Evolutionary conservation across 2,888 invertebrate genomes (phyloP).

Genomic region (Strigamia transsilvanica): DNA sequence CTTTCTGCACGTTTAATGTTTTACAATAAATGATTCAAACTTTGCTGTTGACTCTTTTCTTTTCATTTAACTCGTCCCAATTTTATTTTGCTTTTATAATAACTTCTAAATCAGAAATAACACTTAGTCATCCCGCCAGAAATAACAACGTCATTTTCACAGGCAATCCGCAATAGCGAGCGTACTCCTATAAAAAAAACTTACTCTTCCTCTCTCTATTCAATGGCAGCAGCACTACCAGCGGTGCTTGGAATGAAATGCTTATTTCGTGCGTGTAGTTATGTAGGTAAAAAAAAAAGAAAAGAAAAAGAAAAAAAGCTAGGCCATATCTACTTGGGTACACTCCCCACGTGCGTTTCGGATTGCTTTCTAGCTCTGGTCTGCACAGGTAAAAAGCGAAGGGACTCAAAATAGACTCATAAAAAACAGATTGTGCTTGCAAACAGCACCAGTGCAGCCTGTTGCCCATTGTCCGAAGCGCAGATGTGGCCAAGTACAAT

Average conservation of each 20-base stretch:
- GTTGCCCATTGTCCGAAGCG: constrained; percentile 39
- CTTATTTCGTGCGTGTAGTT: constrained; percentile 46
- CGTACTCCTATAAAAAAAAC: background rate
- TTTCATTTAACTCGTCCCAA: background rate
- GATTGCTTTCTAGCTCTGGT: constrained; percentile 46
- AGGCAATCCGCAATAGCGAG: constrained; percentile 7
- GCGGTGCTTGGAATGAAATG: constrained; percentile 23
- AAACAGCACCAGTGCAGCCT: constrained; percentile 40
- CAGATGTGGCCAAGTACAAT: constrained; percentile 48
- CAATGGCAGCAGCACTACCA: constrained; percentile 20
- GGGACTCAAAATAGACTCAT: constrained; percentile 49
- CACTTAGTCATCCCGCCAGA: background rate
- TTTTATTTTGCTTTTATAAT: background rate
- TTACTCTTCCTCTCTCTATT: background rate
- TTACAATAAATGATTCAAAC: background rate
- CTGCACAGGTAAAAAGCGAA: constrained; percentile 47
- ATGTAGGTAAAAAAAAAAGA: background rate
- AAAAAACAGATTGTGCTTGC: constrained; percentile 49
- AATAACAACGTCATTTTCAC: constrained; percentile 33
- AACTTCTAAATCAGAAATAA: background rate
- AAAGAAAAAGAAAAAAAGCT: constrained; percentile 2
- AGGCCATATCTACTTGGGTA: constrained; percentile 39
- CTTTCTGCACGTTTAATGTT: no score
- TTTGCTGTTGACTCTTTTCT: background rate
- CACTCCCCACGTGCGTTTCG: constrained; percentile 47